phyloP scores from a whole-genome alignment of 2,797 vertebrate genomes.

The Acipenser transmontanus region DNA sequence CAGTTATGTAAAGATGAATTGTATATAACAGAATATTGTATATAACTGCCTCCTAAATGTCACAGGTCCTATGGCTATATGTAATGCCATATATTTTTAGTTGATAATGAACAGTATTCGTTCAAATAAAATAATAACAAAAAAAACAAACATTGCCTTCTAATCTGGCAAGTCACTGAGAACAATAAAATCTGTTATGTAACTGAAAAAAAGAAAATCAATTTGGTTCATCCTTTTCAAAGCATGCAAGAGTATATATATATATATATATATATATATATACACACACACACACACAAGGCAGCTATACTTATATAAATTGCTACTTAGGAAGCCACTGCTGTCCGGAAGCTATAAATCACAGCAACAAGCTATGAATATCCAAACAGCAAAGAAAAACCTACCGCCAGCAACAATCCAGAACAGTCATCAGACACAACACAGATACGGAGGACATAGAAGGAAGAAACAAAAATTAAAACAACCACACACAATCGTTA shows the following conservation, averaged over 20 bases:
- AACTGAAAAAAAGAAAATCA: conserved; percentile 54
- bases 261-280: conserved; percentile 52
- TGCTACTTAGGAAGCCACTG: conserved; percentile 69
- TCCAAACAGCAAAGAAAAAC: conserved; percentile 88
- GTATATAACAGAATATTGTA: too few species aligned
- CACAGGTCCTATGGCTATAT: too few species aligned
- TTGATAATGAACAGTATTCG: too few species aligned
- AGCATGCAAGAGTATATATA: conserved; percentile 69
- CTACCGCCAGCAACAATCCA: conserved; percentile 98
- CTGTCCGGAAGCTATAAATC: conserved; percentile 76
- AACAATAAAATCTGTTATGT: too few species aligned
- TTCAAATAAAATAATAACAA: too few species aligned
- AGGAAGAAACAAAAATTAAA: conserved; percentile 99
- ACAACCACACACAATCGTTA: conserved; percentile 85
- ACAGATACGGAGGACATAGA: conserved; percentile 98
- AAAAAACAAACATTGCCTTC: too few species aligned
- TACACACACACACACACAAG: conserved; percentile 58
- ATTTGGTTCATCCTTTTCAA: conserved; percentile 88
- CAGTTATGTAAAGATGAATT: too few species aligned
- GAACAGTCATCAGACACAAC: conserved; percentile 99
- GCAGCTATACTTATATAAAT: conserved; percentile 65
- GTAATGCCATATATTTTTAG: too few species aligned
- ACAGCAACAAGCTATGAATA: conserved; percentile 77
- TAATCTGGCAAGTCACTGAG: too few species aligned
- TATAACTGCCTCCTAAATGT: too few species aligned